Evolutionary conservation across 1,140 invertebrate genomes (phyloP).

Genomic region (Bombus vancouverensis): DNA sequence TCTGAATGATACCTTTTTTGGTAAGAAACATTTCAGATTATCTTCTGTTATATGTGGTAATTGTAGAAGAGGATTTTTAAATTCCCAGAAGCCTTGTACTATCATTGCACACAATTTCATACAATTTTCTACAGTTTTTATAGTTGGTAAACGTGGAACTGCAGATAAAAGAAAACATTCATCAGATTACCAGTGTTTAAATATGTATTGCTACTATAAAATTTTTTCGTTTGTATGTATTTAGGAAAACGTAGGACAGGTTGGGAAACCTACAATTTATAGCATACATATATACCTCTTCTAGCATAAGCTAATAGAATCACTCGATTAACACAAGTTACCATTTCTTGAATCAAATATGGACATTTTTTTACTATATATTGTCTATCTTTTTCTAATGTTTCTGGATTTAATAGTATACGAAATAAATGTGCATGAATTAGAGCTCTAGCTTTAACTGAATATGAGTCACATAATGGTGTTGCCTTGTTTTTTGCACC

Average conservation of each 20-base stretch:
- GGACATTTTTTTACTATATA: conserved; percentile 97
- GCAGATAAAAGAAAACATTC: conserved; percentile 76
- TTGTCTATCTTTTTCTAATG: conserved; percentile 92
- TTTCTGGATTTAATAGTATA: conserved; percentile 90
- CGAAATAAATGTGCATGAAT: conserved; percentile 96
- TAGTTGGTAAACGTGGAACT: conserved; percentile 91
- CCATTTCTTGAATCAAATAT: conserved; percentile 98
- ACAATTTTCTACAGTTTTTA: conserved; percentile 98
- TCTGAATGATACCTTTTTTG: conserved; percentile 86
- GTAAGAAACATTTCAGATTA: conserved; percentile 94
- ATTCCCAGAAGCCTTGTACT: conserved; percentile 97
- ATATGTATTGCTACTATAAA: not conserved
- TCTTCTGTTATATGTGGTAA: conserved; percentile 97
- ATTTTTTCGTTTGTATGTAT: not conserved
- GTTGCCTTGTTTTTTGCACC: conserved; percentile 97
- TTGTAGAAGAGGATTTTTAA: conserved; percentile 96
- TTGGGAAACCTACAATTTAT: conserved; percentile 3
- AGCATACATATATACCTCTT: conserved; percentile 86
- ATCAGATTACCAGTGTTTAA: not conserved
- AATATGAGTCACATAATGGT: conserved; percentile 96
- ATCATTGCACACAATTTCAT: conserved; percentile 99
- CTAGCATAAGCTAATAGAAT: conserved; percentile 95
- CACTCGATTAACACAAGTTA: conserved; percentile 96
- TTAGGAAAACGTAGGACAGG: conserved; percentile 9
- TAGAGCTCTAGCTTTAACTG: conserved; percentile 96